Evolutionary conservation across 2,888 invertebrate species (phyloP).

Genomic region (Neoscelio sp.): DNA sequence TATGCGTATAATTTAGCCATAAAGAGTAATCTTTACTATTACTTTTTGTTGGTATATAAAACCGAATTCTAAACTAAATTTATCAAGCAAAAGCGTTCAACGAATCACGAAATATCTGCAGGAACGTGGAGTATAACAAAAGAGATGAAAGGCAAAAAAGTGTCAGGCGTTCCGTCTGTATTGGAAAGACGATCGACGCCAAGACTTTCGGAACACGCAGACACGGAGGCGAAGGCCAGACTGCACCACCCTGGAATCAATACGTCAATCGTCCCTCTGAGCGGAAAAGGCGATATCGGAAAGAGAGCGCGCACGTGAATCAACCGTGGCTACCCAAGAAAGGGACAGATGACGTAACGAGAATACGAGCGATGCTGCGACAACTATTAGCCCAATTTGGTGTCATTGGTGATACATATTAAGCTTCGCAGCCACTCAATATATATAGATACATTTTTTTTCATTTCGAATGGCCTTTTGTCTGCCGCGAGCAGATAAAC

Average conservation of each 20-base stretch:
- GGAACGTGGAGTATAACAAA: slow-evolving; percentile 1
- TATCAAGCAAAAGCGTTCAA: slow-evolving; percentile 11
- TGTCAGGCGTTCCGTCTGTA: slow-evolving; percentile 41
- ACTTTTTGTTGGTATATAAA: neutral
- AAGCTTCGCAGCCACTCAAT: neutral
- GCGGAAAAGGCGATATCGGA: slow-evolving; percentile 66
- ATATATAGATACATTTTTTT: too few species aligned
- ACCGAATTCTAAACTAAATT: slow-evolving; percentile 10
- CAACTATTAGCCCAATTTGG: slow-evolving; percentile 22
- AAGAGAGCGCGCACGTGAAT: slow-evolving; percentile 48
- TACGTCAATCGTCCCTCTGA: slow-evolving; percentile 77
- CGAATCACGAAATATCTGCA: slow-evolving; percentile 22
- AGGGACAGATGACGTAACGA: slow-evolving; percentile 9
- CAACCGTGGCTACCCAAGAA: slow-evolving; percentile 53
- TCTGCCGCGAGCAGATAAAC: neutral
- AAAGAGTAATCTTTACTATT: neutral
- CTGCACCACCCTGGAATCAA: slow-evolving; percentile 78
- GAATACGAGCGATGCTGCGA: slow-evolving; percentile 10
- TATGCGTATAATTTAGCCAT: neutral
- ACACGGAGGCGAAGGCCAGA: slow-evolving; percentile 74
- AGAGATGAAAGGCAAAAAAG: slow-evolving; percentile 18
- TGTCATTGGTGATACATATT: neutral
- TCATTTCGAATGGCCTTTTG: too few species aligned
- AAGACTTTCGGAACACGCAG: slow-evolving; percentile 74
- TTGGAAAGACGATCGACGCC: slow-evolving; percentile 70